phyloP scores from a whole-genome alignment of 2,797 vertebrate species.

The Cephalopachus bancanus region DNA sequence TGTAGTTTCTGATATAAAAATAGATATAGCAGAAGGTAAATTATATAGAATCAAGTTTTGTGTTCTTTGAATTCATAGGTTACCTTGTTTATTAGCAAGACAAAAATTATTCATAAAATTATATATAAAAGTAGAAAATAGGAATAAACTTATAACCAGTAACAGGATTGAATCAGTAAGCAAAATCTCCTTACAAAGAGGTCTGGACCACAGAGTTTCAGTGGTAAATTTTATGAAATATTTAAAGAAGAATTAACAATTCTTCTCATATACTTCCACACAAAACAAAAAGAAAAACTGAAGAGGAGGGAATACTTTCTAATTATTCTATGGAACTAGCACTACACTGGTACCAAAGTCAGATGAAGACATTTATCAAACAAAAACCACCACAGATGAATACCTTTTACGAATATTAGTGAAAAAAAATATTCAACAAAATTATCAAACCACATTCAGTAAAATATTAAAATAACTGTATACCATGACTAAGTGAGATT shows the following conservation, averaged over 20 bases:
- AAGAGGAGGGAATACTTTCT: not conserved
- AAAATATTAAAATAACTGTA: not conserved
- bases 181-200: not conserved
- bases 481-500: not conserved
- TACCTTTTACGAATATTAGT: not conserved
- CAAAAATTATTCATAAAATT: not conserved
- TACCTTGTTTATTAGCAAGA: not conserved
- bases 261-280: not conserved
- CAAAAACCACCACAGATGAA: not conserved
- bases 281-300: not conserved
- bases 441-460: not conserved
- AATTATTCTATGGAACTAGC: not conserved
- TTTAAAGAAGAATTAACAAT: not conserved
- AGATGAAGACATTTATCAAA: not conserved
- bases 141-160: not conserved
- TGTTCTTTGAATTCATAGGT: not conserved
- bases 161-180: not conserved
- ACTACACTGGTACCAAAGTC: not conserved
- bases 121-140: not conserved
- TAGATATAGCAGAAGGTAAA: not conserved
- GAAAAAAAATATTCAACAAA: not conserved
- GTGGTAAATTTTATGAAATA: not conserved
- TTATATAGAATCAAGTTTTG: not conserved
- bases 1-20: not conserved
- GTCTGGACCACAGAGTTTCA: not conserved